These are phyloP conservation scores for Zaprionus lachaisei DNA, from an alignment of 1,140 invertebrate genomes.

Conservation along the genomic window DNA sequence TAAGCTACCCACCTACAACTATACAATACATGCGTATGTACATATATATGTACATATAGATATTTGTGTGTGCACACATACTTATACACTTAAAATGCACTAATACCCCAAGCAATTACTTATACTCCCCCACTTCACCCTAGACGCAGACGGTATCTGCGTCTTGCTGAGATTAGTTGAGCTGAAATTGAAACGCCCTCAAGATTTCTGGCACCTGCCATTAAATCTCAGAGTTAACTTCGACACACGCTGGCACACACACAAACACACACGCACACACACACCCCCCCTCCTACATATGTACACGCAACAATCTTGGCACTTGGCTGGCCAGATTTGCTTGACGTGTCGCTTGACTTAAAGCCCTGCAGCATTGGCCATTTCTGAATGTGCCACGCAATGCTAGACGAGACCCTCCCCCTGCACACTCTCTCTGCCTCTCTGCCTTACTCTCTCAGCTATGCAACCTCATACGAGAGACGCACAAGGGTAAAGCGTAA, in stretches of 20 bases:
- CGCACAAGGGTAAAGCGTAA: slow-evolving; percentile 52
- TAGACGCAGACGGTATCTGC: not conserved
- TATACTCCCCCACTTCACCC: not conserved
- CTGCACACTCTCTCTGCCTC: not conserved
- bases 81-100: slow-evolving; percentile 20
- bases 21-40: not conserved
- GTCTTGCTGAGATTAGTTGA: slow-evolving; percentile 29
- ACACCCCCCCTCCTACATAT: slow-evolving; percentile 6
- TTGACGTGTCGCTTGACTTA: slow-evolving; percentile 53
- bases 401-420: not conserved
- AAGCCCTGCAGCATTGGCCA: slow-evolving; percentile 46
- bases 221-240: slow-evolving; percentile 43
- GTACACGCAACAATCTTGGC: slow-evolving; percentile 26
- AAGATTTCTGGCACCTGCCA: slow-evolving; percentile 52
- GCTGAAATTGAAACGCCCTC: slow-evolving; percentile 35
- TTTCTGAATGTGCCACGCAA: slow-evolving; percentile 35
- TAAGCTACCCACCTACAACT: not conserved
- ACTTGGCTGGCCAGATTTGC: slow-evolving; percentile 49
- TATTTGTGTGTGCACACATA: not conserved
- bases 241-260: slow-evolving; percentile 25
- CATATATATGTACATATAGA: not conserved
- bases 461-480: slow-evolving; percentile 26
- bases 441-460: not conserved
- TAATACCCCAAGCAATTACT: slow-evolving; percentile 36
- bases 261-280: slow-evolving; percentile 3